These are phyloP conservation scores for Burhinus bistriatus DNA, from an alignment of 2,113 vertebrate species.

Conservation along the genomic window DNA sequence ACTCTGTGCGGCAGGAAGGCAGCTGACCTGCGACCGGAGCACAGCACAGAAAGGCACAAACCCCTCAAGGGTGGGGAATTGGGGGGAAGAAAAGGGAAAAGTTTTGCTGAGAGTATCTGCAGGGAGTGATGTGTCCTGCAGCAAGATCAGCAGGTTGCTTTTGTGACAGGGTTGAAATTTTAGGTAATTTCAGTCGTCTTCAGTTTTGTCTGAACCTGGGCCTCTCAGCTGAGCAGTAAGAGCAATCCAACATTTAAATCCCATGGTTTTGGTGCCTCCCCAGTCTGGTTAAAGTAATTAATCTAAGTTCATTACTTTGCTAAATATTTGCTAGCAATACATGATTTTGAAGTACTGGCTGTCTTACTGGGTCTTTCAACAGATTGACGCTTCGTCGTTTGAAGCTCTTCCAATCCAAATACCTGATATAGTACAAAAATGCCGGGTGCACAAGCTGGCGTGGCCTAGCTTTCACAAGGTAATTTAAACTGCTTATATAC, in stretches of 20 bases:
- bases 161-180: not conserved
- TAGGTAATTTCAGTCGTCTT: not conserved
- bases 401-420: not conserved
- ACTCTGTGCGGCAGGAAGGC: not conserved
- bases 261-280: not conserved
- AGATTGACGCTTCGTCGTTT: not conserved
- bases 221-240: not conserved
- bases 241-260: not conserved
- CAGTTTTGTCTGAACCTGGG: not conserved
- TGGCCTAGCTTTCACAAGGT: not conserved
- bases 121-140: not conserved
- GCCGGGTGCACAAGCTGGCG: not conserved
- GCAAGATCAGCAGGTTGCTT: not conserved
- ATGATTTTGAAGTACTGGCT: not conserved
- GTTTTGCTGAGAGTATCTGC: not conserved
- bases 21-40: fast-evolving
- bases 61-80: not conserved
- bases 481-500: not conserved
- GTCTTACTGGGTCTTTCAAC: not conserved
- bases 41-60: not conserved
- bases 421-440: not conserved
- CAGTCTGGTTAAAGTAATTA: not conserved
- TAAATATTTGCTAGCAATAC: not conserved
- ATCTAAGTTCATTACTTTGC: not conserved
- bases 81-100: not conserved